phyloP scores from a whole-genome alignment of 2,888 invertebrate species.

The Eupithecia pulchellata region DNA sequence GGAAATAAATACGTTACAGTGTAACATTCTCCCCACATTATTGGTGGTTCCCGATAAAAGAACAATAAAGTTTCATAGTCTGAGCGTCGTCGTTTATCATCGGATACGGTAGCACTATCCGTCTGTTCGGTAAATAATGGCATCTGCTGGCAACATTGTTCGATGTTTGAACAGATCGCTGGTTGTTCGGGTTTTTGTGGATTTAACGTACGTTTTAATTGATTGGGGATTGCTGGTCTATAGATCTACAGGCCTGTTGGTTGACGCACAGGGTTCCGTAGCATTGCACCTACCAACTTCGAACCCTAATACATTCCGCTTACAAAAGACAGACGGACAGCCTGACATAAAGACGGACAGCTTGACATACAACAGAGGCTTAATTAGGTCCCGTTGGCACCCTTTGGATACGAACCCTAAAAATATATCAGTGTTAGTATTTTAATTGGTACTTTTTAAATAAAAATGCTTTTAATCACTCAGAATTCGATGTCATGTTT shows the following conservation, averaged over 20 bases:
- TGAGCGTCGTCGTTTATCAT: slow-evolving; percentile 18
- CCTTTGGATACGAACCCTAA: background rate
- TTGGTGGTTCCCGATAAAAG: slow-evolving; percentile 17
- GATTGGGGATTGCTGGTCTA: background rate
- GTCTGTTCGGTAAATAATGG: slow-evolving; percentile 20
- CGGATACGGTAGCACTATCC: slow-evolving; percentile 15
- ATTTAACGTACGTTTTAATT: background rate
- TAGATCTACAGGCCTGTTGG: background rate
- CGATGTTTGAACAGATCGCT: background rate
- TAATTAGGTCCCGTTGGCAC: too few species aligned
- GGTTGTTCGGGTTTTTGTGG: background rate
- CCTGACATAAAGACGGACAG: too few species aligned
- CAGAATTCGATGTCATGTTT: background rate
- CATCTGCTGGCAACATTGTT: slow-evolving; percentile 3
- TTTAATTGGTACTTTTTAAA: background rate
- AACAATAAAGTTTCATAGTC: slow-evolving; percentile 22
- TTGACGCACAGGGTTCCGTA: background rate
- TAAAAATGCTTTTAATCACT: background rate
- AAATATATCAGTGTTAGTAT: background rate
- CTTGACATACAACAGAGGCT: too few species aligned
- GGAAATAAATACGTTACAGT: background rate
- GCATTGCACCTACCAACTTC: too few species aligned
- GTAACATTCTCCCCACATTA: background rate
- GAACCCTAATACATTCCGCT: too few species aligned
- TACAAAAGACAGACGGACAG: too few species aligned